A percentile compares a stretch with the other conserved stretches of the same genome.
Conservation (phyloP, 2,113 vertebrate genomes). For the Tyrannus savana region DNA sequence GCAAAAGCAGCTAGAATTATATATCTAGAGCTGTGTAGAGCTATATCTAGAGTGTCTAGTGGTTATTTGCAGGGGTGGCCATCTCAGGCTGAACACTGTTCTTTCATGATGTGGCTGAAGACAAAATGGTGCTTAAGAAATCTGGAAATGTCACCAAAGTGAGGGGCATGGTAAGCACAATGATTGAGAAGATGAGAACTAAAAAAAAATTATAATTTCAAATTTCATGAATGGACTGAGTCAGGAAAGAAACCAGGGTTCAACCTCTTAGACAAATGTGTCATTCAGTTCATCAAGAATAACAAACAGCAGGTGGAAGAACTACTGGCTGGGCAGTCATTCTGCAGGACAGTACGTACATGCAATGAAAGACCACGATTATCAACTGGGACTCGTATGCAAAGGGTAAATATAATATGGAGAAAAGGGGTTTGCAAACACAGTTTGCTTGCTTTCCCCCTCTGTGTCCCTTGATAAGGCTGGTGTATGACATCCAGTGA, state of each 20-base stretch:
- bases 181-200: not conserved
- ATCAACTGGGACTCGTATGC: not conserved
- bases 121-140: not conserved
- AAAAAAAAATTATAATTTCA: fast-evolving
- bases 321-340: not conserved
- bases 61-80: not conserved
- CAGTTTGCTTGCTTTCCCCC: not conserved
- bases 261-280: not conserved
- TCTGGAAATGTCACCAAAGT: not conserved
- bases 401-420: not conserved
- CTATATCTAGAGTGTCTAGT: not conserved
- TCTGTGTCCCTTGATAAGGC: not conserved
- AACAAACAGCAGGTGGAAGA: not conserved
- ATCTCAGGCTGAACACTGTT: not conserved
- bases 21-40: not conserved
- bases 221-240: not conserved
- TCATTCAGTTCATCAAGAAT: not conserved
- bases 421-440: not conserved
- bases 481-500: not conserved
- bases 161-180: not conserved
- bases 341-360: fast-evolving
- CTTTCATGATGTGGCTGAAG: not conserved
- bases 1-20: not conserved
- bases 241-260: not conserved
- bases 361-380: not conserved